phyloP scores from a whole-genome alignment of 2,113 vertebrate species.

The Hepsetus odoe region DNA sequence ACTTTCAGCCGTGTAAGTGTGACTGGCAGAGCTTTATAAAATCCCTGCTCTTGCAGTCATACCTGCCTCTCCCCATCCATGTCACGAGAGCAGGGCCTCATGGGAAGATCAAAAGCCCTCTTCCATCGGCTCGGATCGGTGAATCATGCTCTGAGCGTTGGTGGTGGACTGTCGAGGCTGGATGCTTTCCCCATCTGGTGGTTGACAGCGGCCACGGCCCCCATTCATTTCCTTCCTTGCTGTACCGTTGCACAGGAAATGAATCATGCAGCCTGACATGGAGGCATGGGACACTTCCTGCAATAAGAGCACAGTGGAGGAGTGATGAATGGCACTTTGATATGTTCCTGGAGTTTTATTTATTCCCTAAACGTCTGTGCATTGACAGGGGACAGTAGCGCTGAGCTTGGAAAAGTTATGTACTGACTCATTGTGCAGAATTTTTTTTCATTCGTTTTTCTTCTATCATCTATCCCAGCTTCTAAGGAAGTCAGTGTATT shows the following conservation, averaged over 20 bases:
- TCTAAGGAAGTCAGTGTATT: too few relatives aligned
- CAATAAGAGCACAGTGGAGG: conserved; percentile 47
- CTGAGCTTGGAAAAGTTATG: conserved; percentile 4
- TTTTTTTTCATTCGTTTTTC: conserved; percentile 15
- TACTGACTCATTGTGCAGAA: neutral
- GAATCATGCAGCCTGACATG: conserved; percentile 44
- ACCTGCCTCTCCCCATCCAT: conserved; percentile 13
- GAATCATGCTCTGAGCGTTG: conserved; percentile 1
- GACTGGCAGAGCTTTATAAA: conserved; percentile 5
- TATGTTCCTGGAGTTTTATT: conserved; percentile 30
- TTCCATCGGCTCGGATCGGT: neutral
- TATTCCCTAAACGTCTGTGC: conserved; percentile 38
- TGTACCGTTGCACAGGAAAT: conserved; percentile 53
- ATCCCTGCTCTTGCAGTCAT: neutral
- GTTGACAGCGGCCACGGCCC: conserved; percentile 45
- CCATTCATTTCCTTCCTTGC: conserved; percentile 50
- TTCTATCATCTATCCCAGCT: neutral
- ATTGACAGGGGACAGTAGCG: neutral
- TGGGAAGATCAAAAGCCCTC: neutral
- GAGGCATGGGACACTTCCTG: conserved; percentile 52
- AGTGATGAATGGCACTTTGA: conserved; percentile 52
- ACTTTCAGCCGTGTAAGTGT: neutral
- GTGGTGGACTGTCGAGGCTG: neutral
- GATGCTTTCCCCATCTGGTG: conserved; percentile 22
- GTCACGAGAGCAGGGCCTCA: neutral